phyloP scores from a whole-genome alignment of 2,797 vertebrate genomes.

The Labeo calbasu region DNA sequence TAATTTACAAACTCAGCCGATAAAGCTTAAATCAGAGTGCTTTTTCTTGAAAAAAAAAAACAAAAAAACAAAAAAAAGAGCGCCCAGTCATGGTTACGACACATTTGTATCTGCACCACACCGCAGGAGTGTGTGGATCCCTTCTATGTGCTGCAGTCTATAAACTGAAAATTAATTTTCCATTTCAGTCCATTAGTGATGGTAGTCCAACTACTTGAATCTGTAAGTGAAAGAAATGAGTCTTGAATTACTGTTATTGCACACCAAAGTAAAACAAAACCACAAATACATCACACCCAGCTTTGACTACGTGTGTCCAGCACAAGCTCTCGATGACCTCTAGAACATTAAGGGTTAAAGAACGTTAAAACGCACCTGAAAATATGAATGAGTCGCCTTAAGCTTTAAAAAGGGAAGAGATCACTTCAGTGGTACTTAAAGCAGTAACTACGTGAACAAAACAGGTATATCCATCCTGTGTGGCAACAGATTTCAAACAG shows the following conservation, averaged over 20 bases:
- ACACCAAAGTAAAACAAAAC: slow-evolving; percentile 29
- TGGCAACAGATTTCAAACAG: not conserved
- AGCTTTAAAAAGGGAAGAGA: not conserved
- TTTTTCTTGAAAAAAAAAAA: slow-evolving; percentile 50
- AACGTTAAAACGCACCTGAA: slow-evolving; percentile 18
- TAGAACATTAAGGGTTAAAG: slow-evolving; percentile 11
- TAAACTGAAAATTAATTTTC: not conserved
- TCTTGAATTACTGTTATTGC: slow-evolving; percentile 29
- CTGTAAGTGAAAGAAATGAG: slow-evolving; percentile 41
- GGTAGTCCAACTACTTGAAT: slow-evolving; percentile 1
- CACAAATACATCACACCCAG: slow-evolving; percentile 24
- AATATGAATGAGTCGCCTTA: not conserved
- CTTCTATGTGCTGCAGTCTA: slow-evolving; percentile 28
- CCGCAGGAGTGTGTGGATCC: not conserved
- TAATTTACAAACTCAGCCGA: slow-evolving; percentile 57
- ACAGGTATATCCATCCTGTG: not conserved
- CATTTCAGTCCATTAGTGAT: not conserved
- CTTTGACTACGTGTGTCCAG: slow-evolving; percentile 31
- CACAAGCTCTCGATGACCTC: slow-evolving; percentile 36
- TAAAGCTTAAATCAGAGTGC: slow-evolving; percentile 56
- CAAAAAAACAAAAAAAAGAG: slow-evolving; percentile 17
- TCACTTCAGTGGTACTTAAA: not conserved
- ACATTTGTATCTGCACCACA: not conserved
- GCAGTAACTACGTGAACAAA: not conserved
- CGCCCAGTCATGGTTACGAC: slow-evolving; percentile 30